A percentile compares a stretch with the other conserved stretches of the same genome.
Conservation (phyloP, 2,888 invertebrate genomes). For the Anodontia alba region DNA sequence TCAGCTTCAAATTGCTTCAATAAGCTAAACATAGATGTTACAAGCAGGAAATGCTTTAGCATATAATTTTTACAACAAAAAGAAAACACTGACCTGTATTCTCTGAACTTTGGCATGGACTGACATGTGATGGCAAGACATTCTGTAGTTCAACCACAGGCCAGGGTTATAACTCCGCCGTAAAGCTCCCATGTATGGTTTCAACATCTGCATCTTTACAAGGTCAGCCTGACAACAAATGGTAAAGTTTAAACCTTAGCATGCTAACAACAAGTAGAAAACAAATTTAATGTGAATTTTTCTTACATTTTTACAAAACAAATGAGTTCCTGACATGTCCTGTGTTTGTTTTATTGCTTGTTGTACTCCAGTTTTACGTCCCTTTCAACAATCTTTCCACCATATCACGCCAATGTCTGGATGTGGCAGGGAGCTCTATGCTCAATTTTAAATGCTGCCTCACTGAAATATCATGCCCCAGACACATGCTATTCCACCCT, state of each 20-base stretch:
- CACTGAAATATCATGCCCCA: too few relatives aligned
- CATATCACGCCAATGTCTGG: too few relatives aligned
- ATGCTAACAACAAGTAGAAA: neutral
- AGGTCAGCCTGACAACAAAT: constrained; percentile 89
- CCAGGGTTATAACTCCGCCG: constrained; percentile 91
- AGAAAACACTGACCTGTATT: constrained; percentile 85
- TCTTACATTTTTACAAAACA: neutral
- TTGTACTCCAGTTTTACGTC: too few relatives aligned
- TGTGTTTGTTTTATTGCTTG: too few relatives aligned
- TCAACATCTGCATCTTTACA: constrained; percentile 94
- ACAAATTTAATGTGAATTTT: neutral
- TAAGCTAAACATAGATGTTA: too few relatives aligned
- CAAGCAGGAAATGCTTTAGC: too few relatives aligned
- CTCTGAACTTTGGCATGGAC: constrained; percentile 89
- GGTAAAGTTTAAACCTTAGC: neutral
- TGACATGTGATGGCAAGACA: constrained; percentile 89
- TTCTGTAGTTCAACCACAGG: constrained; percentile 90
- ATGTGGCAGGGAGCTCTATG: too few relatives aligned
- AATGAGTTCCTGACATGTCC: neutral
- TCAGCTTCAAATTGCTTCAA: too few relatives aligned
- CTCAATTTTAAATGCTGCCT: too few relatives aligned
- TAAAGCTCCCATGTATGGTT: constrained; percentile 93
- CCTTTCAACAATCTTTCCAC: too few relatives aligned
- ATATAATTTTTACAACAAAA: too few relatives aligned
- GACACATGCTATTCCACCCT: too few relatives aligned